These are phyloP conservation scores for Neuroscelio doddi DNA, from an alignment of 2,888 invertebrate species.

Conservation along the genomic window DNA sequence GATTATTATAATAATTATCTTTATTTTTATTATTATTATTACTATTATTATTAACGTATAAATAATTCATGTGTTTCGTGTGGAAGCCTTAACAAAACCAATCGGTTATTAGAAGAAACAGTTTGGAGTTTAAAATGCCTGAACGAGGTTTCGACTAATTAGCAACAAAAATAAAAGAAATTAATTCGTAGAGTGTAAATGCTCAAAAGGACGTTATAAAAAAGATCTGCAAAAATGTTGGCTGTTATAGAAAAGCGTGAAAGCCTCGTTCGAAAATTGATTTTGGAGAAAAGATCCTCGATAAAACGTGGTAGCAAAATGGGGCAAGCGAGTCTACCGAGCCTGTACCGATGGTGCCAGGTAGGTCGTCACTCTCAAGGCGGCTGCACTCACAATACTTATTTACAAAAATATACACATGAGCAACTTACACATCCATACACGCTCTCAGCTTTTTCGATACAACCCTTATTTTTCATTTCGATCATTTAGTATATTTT, in stretches of 20 bases:
- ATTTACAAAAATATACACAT: constrained; percentile 72
- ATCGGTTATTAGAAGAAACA: constrained; percentile 18
- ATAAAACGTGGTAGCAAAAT: constrained; percentile 59
- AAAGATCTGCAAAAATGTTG: too few relatives aligned
- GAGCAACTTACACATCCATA: constrained; percentile 65
- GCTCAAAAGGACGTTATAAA: constrained; percentile 9
- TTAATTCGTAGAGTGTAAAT: too few relatives aligned
- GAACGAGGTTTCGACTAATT: constrained; percentile 23
- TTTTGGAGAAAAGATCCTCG: constrained; percentile 11
- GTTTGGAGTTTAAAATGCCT: constrained; percentile 4
- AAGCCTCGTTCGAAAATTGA: constrained; percentile 21
- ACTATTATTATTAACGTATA: constrained; percentile 39
- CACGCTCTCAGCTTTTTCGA: constrained; percentile 40
- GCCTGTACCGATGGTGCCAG: constrained; percentile 22
- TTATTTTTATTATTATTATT: constrained; percentile 36
- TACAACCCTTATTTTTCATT: too few relatives aligned
- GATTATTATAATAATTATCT: constrained; percentile 11
- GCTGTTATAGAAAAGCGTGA: too few relatives aligned
- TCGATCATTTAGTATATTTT: too few relatives aligned
- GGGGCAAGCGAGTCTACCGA: constrained; percentile 57
- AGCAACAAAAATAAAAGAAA: too few relatives aligned
- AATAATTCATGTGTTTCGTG: constrained; percentile 39
- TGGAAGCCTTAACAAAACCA: constrained; percentile 37
- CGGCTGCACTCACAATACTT: constrained; percentile 49
- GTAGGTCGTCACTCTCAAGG: constrained; percentile 60